These are phyloP conservation scores for Falco concolor DNA, from an alignment of 2,797 vertebrate genomes.

Conservation along the genomic window DNA sequence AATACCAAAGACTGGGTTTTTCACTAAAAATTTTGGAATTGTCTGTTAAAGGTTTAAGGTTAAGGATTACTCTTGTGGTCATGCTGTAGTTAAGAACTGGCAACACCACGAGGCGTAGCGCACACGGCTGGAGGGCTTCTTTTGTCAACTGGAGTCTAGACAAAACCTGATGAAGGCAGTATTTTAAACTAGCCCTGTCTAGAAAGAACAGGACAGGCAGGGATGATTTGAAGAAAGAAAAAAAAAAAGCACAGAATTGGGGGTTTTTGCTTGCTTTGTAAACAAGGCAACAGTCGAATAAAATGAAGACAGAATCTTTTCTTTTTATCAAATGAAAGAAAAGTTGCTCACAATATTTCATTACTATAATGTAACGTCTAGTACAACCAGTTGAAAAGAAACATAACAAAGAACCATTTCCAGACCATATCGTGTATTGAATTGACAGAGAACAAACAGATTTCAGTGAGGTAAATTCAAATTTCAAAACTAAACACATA, in stretches of 20 bases:
- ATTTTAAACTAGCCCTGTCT: neutral
- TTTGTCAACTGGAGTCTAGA: neutral
- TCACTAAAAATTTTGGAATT: too few relatives aligned
- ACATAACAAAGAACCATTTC: neutral
- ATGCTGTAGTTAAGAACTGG: neutral
- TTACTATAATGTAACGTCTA: neutral
- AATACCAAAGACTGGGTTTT: neutral
- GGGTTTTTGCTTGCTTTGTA: neutral
- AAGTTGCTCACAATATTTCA: neutral
- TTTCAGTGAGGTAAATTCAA: neutral
- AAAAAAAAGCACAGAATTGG: neutral
- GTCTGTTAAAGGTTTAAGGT: neutral
- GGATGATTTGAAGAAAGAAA: neutral
- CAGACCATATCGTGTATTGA: accelerated
- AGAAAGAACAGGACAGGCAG: neutral
- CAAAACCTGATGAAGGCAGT: neutral
- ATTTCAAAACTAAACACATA: neutral
- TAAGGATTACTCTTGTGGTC: neutral
- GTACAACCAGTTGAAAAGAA: neutral
- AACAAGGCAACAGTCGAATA: neutral
- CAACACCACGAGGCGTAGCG: neutral
- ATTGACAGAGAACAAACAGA: neutral
- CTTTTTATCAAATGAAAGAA: neutral
- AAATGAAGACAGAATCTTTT: neutral
- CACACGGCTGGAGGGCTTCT: neutral